Base-by-base conservation (phyloP, 2,888 invertebrate genomes). In the Eudemis profundana region DNA sequence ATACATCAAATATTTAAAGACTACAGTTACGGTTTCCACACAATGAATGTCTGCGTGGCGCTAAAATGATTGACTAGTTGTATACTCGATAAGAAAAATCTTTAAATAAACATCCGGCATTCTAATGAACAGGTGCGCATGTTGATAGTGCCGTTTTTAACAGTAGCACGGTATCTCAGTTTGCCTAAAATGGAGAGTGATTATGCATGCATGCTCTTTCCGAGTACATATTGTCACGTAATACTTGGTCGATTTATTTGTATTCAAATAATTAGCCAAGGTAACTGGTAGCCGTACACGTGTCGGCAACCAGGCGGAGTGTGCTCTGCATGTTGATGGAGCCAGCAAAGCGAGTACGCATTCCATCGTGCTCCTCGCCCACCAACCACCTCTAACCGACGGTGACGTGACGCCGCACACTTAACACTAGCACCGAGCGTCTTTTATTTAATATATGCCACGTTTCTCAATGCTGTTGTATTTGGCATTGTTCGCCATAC, bases 241-340 rank as follows among this genome's bases (percentile, higher is more conserved):
- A 73, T 63, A 65, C 73, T 70, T 77, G 74, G 78, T 75, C 77
- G 80, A 80, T 74, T 76, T 78, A 76, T 80, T 77, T 78, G 77
- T 80, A 78, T 81, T 77, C 73, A 75, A 74, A 81, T 86, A 84
- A 88, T 88, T 87, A 82, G 79, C 79, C 77, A 85, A 86, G 84
- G 86, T 83, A 84, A 79, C 78, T 73, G 74, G 75, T 77, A 76
- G 78, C 72, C 68, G 74, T 82, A 89, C 89, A 87, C 81, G 84
- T 86, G 89, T 87, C 77, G 80, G 87, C 82, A 83, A 81, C 84
- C 80, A 82, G 77, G 70, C 67, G 69, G 71, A 71, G 74, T 83
- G 84, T 83, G 89, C 73, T 74, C 72, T 69, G 91, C 87, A 91
- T 91, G 87, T 84, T 87, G 87, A 91, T 89, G 82, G 74, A 76